Conservation (phyloP, 2,888 invertebrate species). For the Athetis lepigone region DNA sequence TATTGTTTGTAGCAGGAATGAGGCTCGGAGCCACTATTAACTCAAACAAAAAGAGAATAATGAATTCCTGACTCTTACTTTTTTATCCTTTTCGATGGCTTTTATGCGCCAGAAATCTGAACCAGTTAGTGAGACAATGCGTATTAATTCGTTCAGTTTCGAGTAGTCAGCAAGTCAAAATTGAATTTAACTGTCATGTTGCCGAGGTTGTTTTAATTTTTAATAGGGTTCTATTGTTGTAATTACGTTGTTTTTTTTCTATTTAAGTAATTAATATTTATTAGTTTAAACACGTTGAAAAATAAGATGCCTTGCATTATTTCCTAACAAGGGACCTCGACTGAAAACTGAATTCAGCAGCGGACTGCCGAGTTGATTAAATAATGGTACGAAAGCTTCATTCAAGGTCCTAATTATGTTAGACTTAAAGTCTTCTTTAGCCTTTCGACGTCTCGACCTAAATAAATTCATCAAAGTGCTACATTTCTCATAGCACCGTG, state of each 20-base stretch:
- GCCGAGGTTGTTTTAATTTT: slow-evolving; percentile 16
- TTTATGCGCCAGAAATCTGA: slow-evolving; percentile 62
- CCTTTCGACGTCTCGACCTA: slow-evolving; percentile 7
- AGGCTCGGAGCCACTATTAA: slow-evolving; percentile 68
- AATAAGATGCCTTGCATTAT: background rate
- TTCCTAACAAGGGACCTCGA: background rate
- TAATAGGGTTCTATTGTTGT: slow-evolving; percentile 33
- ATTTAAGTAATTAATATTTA: background rate
- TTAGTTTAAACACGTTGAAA: background rate
- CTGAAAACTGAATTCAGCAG: background rate
- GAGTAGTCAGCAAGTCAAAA: slow-evolving; percentile 33
- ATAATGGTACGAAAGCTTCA: background rate
- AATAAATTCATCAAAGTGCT: slow-evolving; percentile 36
- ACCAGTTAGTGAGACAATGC: slow-evolving; percentile 78
- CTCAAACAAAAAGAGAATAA: slow-evolving; percentile 72
- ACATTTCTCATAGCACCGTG: slow-evolving; percentile 45
- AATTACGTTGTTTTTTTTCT: slow-evolving; percentile 1
- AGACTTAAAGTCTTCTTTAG: slow-evolving; percentile 26
- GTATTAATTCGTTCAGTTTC: slow-evolving; percentile 49
- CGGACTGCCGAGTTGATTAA: slow-evolving; percentile 10
- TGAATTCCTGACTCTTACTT: slow-evolving; percentile 68
- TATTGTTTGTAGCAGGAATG: slow-evolving; percentile 63
- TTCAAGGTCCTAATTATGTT: background rate
- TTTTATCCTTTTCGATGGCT: slow-evolving; percentile 70
- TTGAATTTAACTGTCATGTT: slow-evolving; percentile 24